Conservation (phyloP, 2,113 vertebrate species). For the Coracopsis vasa region DNA sequence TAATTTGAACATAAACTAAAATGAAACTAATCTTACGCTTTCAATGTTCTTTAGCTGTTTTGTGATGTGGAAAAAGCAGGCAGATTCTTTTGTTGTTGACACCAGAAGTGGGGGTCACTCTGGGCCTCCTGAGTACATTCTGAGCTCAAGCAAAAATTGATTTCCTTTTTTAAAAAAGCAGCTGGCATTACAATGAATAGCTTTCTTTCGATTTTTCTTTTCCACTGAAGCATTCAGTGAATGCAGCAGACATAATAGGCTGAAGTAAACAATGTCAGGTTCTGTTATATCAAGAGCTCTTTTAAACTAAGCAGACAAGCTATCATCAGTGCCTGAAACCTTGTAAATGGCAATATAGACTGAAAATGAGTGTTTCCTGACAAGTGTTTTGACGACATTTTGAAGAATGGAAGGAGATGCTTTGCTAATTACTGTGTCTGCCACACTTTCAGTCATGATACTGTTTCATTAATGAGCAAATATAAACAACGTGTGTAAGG, state of each 20-base stretch:
- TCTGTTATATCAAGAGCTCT: constrained; percentile 82
- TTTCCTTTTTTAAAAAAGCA: constrained; percentile 82
- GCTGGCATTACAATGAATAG: constrained; percentile 82
- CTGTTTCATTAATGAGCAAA: constrained; percentile 77
- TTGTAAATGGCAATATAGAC: constrained; percentile 75
- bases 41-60: constrained; percentile 61
- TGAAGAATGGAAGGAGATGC: constrained; percentile 76
- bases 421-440: constrained; percentile 78
- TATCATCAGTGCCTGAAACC: constrained; percentile 79
- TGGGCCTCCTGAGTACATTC: constrained; percentile 72
- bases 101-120: constrained; percentile 74
- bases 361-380: constrained; percentile 82
- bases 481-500: constrained; percentile 68
- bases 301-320: constrained; percentile 83
- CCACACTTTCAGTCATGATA: constrained; percentile 70
- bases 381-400: constrained; percentile 79
- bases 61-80: constrained; percentile 67
- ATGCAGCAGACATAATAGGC: constrained; percentile 81
- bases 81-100: constrained; percentile 77
- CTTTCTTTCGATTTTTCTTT: constrained; percentile 82
- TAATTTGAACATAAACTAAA: constrained; percentile 68
- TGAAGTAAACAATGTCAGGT: constrained; percentile 86
- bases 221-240: constrained; percentile 81
- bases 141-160: constrained; percentile 80
- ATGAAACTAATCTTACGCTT: constrained; percentile 73